Conservation (phyloP, 2,888 invertebrate species). For the Meiosimyza platycephala region DNA sequence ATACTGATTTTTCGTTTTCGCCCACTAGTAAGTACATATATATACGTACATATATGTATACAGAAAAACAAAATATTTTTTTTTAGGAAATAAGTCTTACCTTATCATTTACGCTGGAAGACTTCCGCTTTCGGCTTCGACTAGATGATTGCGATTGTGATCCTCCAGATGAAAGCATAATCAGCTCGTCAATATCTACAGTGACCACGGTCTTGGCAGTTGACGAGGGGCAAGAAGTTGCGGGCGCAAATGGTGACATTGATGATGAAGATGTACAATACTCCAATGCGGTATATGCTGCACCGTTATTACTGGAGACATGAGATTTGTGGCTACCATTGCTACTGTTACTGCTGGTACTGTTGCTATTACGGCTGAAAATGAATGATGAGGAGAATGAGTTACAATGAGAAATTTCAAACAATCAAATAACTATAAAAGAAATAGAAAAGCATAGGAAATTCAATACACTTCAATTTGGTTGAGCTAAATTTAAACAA, state of each 20-base stretch:
- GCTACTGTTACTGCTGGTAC: constrained; percentile 46
- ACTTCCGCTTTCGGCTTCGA: constrained; percentile 45
- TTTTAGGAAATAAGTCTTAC: constrained; percentile 43
- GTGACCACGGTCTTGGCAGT: constrained; percentile 43
- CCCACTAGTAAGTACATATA: no score
- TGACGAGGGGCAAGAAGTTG: constrained; percentile 42
- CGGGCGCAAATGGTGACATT: constrained; percentile 41
- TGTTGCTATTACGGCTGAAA: constrained; percentile 51
- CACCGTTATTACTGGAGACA: constrained; percentile 43
- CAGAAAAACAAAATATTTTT: constrained; percentile 30
- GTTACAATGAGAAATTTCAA: constrained; percentile 22
- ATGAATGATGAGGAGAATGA: constrained; percentile 29
- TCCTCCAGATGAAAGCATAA: constrained; percentile 38
- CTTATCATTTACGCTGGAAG: constrained; percentile 40
- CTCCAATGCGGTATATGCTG: constrained; percentile 43
- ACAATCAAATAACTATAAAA: constrained; percentile 31
- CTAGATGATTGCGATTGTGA: constrained; percentile 30
- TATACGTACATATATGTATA: no score
- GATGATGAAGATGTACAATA: constrained; percentile 48
- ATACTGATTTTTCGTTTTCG: no score
- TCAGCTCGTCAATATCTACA: constrained; percentile 43
- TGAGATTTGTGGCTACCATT: constrained; percentile 44
- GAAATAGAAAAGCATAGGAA: background rate
- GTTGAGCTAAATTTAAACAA: background rate
- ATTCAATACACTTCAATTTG: background rate